Conservation (phyloP, 2,113 vertebrate species). For the Scophthalmus maximus region DNA sequence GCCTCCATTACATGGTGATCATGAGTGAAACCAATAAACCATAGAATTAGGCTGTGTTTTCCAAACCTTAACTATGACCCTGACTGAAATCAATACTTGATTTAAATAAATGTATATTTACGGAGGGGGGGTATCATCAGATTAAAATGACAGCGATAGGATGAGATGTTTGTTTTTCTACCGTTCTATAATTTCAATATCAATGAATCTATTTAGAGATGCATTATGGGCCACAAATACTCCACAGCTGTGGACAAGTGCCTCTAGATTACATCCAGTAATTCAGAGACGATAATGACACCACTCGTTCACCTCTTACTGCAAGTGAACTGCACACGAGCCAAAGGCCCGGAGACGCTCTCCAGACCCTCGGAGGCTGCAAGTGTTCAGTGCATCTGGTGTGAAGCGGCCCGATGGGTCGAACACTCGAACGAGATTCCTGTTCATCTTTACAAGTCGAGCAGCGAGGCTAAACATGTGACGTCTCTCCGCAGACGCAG, state of each 20-base stretch:
- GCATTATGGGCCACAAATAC: not conserved
- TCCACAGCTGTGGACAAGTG: constrained; percentile 25
- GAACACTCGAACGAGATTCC: not conserved
- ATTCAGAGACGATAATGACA: constrained; percentile 17
- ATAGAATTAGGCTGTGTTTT: constrained; percentile 18
- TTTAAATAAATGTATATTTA: constrained; percentile 1
- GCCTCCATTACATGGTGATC: constrained; percentile 13
- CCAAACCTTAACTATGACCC: not conserved
- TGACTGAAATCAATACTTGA: constrained; percentile 28
- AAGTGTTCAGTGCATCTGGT: constrained; percentile 3
- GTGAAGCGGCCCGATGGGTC: not conserved
- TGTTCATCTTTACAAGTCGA: constrained; percentile 18
- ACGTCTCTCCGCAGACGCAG: not conserved
- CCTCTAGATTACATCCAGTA: constrained; percentile 10
- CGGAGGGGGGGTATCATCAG: not conserved
- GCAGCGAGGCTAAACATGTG: constrained; percentile 23
- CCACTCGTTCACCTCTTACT: not conserved
- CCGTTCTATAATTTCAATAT: constrained; percentile 42
- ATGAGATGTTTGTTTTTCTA: not conserved
- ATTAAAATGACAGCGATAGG: constrained; percentile 17
- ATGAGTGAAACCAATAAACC: constrained; percentile 28
- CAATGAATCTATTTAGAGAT: constrained; percentile 25
- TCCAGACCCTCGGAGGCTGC: not conserved
- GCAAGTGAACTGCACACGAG: constrained; percentile 8
- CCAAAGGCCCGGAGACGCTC: not conserved